These are phyloP conservation scores for Chiroxiphia lanceolata DNA, from an alignment of 2,797 vertebrate species.

Conservation along the genomic window DNA sequence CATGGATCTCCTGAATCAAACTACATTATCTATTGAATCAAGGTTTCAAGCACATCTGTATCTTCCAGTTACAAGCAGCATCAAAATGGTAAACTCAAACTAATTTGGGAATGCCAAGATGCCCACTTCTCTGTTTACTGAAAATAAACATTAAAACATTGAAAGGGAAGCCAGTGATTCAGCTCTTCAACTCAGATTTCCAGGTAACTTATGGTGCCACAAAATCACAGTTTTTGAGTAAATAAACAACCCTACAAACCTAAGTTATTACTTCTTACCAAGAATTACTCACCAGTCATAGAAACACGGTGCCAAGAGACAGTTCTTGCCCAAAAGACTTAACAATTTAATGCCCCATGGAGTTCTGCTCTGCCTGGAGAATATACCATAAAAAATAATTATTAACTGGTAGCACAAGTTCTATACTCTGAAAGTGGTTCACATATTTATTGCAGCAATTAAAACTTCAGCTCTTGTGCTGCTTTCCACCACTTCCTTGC, in stretches of 20 bases:
- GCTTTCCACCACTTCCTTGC: not conserved
- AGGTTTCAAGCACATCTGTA: not conserved
- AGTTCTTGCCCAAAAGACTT: slow-evolving; percentile 39
- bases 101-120: not conserved
- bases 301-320: slow-evolving; percentile 3
- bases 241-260: slow-evolving; percentile 22
- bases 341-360: not conserved
- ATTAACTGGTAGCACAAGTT: not conserved
- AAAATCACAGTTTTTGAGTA: not conserved
- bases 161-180: not conserved
- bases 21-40: not conserved
- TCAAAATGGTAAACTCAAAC: not conserved
- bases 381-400: slow-evolving; percentile 43
- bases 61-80: not conserved
- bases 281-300: slow-evolving; percentile 8
- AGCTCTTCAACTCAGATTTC: not conserved
- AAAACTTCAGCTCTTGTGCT: slow-evolving; percentile 25
- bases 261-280: slow-evolving; percentile 19
- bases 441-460: slow-evolving; percentile 38
- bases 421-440: not conserved
- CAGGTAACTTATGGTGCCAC: not conserved
- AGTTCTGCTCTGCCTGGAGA: slow-evolving; percentile 16
- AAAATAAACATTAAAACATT: not conserved
- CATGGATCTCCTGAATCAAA: not conserved
- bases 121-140: not conserved